Conservation (phyloP, 2,113 vertebrate genomes). For the Megaptera novaeangliae region DNA sequence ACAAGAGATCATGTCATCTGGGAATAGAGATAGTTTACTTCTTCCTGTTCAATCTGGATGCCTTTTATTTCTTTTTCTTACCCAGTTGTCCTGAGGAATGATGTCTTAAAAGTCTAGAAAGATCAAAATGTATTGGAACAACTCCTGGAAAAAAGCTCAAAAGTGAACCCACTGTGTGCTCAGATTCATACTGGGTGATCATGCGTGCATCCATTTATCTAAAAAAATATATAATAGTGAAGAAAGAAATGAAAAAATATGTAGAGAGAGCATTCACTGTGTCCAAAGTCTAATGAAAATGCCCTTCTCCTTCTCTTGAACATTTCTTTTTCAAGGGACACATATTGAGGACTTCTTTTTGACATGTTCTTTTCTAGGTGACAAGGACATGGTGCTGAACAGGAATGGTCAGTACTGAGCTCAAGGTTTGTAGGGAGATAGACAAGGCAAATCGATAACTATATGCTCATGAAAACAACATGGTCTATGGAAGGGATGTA, state of each 20-base stretch:
- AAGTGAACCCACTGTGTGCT: background rate
- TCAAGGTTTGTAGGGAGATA: background rate
- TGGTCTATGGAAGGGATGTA: background rate
- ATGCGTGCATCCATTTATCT: background rate
- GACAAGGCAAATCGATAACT: background rate
- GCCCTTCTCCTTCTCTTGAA: background rate
- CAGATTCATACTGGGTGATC: background rate
- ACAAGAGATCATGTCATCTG: background rate
- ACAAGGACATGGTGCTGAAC: background rate
- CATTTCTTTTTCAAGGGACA: background rate
- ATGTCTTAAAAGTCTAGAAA: background rate
- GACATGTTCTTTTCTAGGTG: background rate
- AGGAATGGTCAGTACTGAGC: background rate
- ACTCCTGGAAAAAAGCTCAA: background rate
- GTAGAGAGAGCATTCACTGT: background rate
- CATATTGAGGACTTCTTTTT: background rate
- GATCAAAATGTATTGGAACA: background rate
- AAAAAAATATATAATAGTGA: background rate
- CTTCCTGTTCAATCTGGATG: background rate
- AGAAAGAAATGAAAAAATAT: background rate
- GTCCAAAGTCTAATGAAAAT: background rate
- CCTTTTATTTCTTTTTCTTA: conserved; percentile 1
- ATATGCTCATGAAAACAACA: background rate
- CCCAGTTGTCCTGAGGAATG: background rate
- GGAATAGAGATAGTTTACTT: background rate